Evolutionary conservation across 2,797 vertebrate genomes (phyloP).

Genomic region (Scomberomorus guttatus): DNA sequence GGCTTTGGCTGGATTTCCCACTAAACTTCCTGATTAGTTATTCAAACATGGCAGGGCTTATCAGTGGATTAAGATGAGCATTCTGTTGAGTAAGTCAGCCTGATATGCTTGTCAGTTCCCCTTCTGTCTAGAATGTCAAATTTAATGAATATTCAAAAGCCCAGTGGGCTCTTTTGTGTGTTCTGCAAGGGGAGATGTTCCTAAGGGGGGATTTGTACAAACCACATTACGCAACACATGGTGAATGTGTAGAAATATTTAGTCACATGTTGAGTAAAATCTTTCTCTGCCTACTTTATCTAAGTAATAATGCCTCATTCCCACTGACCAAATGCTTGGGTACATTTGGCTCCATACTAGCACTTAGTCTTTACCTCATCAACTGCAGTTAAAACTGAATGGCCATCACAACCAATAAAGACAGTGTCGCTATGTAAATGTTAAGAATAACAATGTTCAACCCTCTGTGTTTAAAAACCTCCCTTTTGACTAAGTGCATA

Average conservation of each 20-base stretch:
- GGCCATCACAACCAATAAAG: background rate
- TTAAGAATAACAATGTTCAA: background rate
- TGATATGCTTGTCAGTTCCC: slow-evolving; percentile 67
- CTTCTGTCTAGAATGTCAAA: slow-evolving; percentile 65
- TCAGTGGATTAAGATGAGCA: slow-evolving; percentile 67
- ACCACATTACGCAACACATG: slow-evolving; percentile 44
- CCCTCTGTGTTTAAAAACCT: background rate
- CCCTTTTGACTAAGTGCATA: background rate
- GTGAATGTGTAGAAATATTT: slow-evolving; percentile 48
- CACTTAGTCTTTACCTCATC: background rate
- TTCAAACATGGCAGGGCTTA: slow-evolving; percentile 62
- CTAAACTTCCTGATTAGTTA: slow-evolving; percentile 61
- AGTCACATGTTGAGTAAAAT: slow-evolving; percentile 38
- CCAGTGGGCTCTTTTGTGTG: slow-evolving; percentile 59
- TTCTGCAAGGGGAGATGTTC: slow-evolving; percentile 52
- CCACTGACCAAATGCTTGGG: slow-evolving; percentile 9
- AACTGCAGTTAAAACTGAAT: background rate
- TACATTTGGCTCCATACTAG: slow-evolving; percentile 1
- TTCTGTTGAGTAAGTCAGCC: slow-evolving; percentile 58
- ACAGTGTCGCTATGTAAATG: background rate
- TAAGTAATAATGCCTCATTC: slow-evolving; percentile 13
- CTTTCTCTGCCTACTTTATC: background rate
- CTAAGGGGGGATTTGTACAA: slow-evolving; percentile 43
- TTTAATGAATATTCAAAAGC: slow-evolving; percentile 72
- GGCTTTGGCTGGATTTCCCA: slow-evolving; percentile 37